Evolutionary conservation across 2,113 vertebrate genomes (phyloP).

Genomic region (Megaleporinus macrocephalus): DNA sequence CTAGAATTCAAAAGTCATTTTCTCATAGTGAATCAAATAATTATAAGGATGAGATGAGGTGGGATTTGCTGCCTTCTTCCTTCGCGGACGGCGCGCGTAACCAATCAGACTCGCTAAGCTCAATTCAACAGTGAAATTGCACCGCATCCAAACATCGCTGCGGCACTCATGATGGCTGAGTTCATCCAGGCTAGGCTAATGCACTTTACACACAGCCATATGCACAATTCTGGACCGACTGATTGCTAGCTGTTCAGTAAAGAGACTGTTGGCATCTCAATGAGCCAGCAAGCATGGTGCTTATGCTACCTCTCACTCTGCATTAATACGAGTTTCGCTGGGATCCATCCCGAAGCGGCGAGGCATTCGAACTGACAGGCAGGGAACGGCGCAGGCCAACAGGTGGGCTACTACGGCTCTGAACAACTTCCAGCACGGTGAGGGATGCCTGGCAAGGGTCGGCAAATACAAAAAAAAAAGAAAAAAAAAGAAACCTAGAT

Average conservation of each 20-base stretch:
- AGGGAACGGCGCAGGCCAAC: constrained; percentile 40
- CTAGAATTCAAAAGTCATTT: background rate
- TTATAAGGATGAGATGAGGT: background rate
- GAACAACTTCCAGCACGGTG: constrained; percentile 48
- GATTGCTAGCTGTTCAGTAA: background rate
- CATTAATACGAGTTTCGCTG: constrained; percentile 23
- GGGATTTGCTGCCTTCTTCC: background rate
- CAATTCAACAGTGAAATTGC: background rate
- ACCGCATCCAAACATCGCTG: background rate
- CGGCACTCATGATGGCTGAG: background rate
- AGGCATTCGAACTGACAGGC: constrained; percentile 33
- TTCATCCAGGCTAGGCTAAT: constrained; percentile 1
- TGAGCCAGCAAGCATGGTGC: background rate
- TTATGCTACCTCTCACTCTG: constrained; percentile 7
- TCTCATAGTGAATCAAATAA: background rate
- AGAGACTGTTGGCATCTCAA: background rate
- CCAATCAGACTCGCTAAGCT: background rate
- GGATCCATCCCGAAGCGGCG: constrained; percentile 16
- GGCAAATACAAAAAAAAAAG: constrained; percentile 46
- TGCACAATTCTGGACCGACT: background rate
- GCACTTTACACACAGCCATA: background rate
- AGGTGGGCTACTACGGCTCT: constrained; percentile 59
- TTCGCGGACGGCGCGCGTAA: background rate
- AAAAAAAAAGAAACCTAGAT: constrained; percentile 54
- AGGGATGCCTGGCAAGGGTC: constrained; percentile 49